Evolutionary conservation across 2,888 invertebrate genomes (phyloP), one percentile per base, ranked within the genome.

Genomic region (Xanthorhoe designata): DNA sequence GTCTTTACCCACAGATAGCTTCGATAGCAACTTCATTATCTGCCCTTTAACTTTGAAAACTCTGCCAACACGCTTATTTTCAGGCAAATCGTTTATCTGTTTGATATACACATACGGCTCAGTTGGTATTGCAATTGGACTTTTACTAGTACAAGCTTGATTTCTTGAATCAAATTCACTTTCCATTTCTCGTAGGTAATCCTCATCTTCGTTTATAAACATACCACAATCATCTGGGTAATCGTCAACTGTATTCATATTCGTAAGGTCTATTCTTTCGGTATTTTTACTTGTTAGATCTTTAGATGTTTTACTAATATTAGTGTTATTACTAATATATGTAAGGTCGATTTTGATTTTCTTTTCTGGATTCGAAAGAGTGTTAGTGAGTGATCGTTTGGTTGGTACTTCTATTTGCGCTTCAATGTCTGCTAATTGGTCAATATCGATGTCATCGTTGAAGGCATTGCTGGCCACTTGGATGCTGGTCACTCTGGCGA

Each of bases 31-130:
- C 57, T 85, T 89, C 77, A 94, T 88, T 62, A 95, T 94, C 77
- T 94, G 94, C 0, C 92, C 96, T 77, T 94, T 94, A 0, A 96
- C 92, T 71, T 85, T 94, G 66, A 93, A 95, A 24, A 88, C 91
- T 63, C 88, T 93, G 0, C 90, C 90, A 0, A 71, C 76, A 64
- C 81, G 90, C 13, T 87, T 85, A 9, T 69, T 69, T 0, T 83
- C 83, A 35, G 63, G 73, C 73, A 90, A 72, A 7, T 89, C 87
- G 15, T 86, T 86, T 17, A 94, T 86, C 72, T 94, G 91, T 73
- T 90, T 91, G 61, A 94, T 88, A 73, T 91, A 94, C 3, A 90
- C 81, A 66, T 88, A 94, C 0, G 94, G 94, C 64, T 90, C 87
- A 0, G 80, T 29, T 7, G 86, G 68, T 3, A 89, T 71, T 0